Conservation (phyloP, 2,113 vertebrate species). For the Rhinogobius similis region DNA sequence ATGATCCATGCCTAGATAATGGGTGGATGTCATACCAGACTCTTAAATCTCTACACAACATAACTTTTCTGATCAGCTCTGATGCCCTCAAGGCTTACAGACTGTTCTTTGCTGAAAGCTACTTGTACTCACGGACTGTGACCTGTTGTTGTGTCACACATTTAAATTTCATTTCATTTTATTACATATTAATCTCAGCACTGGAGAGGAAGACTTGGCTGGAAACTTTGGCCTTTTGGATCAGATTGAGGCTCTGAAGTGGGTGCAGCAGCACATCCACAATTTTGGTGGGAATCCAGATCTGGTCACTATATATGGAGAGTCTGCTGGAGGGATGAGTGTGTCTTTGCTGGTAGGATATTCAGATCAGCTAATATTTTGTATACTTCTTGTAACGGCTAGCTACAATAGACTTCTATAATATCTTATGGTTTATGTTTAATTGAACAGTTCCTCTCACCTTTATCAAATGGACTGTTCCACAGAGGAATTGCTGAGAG, state of each 20-base stretch:
- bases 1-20: not conserved
- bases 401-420: too few relatives aligned
- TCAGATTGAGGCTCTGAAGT: slow-evolving; percentile 86
- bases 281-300: slow-evolving; percentile 86
- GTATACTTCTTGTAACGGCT: too few relatives aligned
- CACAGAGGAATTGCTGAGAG: slow-evolving; percentile 86
- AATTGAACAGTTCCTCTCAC: slow-evolving; percentile 80
- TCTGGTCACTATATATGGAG: slow-evolving; percentile 86
- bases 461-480: slow-evolving; percentile 79
- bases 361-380: not conserved
- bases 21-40: too few relatives aligned
- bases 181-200: slow-evolving; percentile 77
- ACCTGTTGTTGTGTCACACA: too few relatives aligned
- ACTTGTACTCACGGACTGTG: too few relatives aligned
- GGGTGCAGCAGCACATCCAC: slow-evolving; percentile 86
- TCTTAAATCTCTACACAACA: too few relatives aligned
- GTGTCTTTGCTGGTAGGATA: slow-evolving; percentile 81
- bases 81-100: too few relatives aligned
- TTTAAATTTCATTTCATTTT: too few relatives aligned
- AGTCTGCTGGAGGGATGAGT: slow-evolving; percentile 85
- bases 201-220: slow-evolving; percentile 78
- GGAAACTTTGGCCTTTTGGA: slow-evolving; percentile 89
- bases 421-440: not conserved
- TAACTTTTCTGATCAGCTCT: too few relatives aligned
- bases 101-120: too few relatives aligned